Evolutionary conservation across 2,113 vertebrate species (phyloP), one percentile per base, ranked within the genome.

Genomic region (Aphelocoma coerulescens): DNA sequence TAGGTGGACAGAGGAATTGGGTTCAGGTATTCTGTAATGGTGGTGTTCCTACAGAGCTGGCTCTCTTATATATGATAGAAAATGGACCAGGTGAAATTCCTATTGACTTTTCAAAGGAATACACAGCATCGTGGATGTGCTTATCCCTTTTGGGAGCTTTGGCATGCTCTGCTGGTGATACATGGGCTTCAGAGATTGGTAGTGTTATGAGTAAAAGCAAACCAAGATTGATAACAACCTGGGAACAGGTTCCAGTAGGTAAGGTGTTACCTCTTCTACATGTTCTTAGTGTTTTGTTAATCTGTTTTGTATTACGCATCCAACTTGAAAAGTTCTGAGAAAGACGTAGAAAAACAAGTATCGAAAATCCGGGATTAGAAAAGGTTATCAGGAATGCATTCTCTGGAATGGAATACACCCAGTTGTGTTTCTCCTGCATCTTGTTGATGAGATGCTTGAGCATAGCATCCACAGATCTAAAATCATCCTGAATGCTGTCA

Each of bases 1-100:
- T 21, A 99, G 99, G 99, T 58, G 99, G 99, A 13, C 99, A 99
- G 96, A 98, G 99, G 96, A 99, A 99, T 95, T 99, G 99, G 99
- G 14, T 99, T 21, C 99, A 99, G 97, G 99, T 99, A 2, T 98
- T 99, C 96, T 99, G 99, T 97, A 99, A 99, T 3, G 99, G 99
- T 49, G 99, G 98, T 10, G 98, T 99, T 44, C 99, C 99, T 52
- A 98, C 99, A 15, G 99, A 99, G 94, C 97, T 99, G 69, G 99
- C 99, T 6, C 92, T 99, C 89, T 98, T 99, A 2, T 99, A 99
- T 83, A 99, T 99, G 99, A 99, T 99, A 39, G 99, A 99, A 98
- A 99, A 97, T 75, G 99, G 99, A 72, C 99, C 99, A 0, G 99
- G 99, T 62, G 99, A 99, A 98, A 99, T 99, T 55, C 97, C 99